Evolutionary conservation across 92 coral and sea anemone species (phyloP).

Genomic region (Montipora capitata): DNA sequence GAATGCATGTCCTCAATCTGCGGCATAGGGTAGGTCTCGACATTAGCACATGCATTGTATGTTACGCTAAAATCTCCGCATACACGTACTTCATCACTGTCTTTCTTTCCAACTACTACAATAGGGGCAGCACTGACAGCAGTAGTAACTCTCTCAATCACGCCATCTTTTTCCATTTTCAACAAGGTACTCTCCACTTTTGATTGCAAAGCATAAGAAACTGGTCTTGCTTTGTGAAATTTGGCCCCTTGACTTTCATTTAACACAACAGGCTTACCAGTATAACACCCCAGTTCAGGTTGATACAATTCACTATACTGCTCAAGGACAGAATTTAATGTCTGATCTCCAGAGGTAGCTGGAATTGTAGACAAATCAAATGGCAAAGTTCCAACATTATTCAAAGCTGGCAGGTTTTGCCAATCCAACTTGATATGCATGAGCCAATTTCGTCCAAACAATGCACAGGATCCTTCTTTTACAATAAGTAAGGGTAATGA

Average conservation of each 20-base stretch:
- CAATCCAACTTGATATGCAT: constrained; percentile 4
- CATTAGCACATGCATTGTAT: constrained; percentile 58
- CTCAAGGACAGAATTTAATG: too few species aligned
- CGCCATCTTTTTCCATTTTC: constrained; percentile 65
- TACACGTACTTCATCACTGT: constrained; percentile 61
- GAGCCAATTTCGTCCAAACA: constrained; percentile 26
- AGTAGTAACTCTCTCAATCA: constrained; percentile 69
- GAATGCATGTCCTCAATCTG: constrained; percentile 67
- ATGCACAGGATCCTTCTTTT: constrained; percentile 34
- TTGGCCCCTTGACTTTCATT: too few species aligned
- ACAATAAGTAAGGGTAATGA: background rate
- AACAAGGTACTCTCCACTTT: constrained; percentile 18
- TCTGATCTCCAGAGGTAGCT: too few species aligned
- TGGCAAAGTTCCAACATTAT: too few species aligned
- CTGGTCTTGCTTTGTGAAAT: too few species aligned
- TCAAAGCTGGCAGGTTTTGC: constrained; percentile 26
- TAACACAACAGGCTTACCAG: too few species aligned
- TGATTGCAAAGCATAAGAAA: background rate
- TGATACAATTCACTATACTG: too few species aligned
- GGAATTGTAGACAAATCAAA: too few species aligned
- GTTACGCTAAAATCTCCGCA: constrained; percentile 77
- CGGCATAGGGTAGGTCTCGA: constrained; percentile 61
- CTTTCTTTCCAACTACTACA: constrained; percentile 64
- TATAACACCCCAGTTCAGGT: too few species aligned
- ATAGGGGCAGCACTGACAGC: constrained; percentile 81